phyloP scores from a whole-genome alignment of 2,113 vertebrate genomes.

The Eulemur rufifrons region DNA sequence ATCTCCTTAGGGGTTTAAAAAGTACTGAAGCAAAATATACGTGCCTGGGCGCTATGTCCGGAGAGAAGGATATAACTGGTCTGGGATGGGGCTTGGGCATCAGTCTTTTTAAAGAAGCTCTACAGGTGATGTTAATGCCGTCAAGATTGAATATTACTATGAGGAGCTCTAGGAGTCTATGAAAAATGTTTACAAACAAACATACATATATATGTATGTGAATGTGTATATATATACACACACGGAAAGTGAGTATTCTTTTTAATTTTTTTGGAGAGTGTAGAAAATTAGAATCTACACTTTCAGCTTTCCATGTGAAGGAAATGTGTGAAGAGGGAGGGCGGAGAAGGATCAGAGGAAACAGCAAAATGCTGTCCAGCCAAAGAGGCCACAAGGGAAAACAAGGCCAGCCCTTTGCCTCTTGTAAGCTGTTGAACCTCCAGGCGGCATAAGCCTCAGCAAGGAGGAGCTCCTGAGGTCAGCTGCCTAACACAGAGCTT shows the following conservation, averaged over 20 bases:
- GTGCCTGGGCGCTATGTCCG: neutral
- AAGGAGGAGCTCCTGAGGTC: neutral
- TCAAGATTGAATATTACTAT: neutral
- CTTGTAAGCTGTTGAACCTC: accelerated
- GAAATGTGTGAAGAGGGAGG: neutral
- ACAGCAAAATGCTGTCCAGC: neutral
- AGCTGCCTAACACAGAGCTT: neutral
- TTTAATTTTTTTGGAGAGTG: slow-evolving; percentile 8
- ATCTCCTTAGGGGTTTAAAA: neutral
- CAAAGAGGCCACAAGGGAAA: neutral
- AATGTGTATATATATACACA: neutral
- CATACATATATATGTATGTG: neutral
- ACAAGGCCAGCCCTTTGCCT: neutral
- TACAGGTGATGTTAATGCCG: neutral
- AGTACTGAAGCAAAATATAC: neutral
- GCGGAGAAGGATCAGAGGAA: neutral
- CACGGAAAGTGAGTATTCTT: neutral
- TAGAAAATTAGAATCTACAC: neutral
- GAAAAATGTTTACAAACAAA: neutral
- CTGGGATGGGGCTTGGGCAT: neutral
- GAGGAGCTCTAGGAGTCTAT: neutral
- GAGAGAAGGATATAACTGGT: neutral
- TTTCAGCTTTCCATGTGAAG: neutral
- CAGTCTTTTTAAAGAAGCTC: neutral
- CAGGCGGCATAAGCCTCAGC: too few relatives aligned